Conservation (phyloP, 2,113 vertebrate species). For the Ceuthmochares aereus region DNA sequence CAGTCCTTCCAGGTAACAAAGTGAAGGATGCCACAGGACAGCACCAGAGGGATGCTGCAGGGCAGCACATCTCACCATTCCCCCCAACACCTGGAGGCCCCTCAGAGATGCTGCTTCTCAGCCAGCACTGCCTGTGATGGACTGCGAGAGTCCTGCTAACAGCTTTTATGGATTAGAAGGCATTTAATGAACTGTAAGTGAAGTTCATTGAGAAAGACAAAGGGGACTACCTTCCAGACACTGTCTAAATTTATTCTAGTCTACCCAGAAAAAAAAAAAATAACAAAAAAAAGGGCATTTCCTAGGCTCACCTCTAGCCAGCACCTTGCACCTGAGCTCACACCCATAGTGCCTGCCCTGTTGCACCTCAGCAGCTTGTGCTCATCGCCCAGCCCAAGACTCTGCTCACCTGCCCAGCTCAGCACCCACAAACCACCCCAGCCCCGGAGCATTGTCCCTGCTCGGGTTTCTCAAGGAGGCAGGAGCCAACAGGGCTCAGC, state of each 20-base stretch:
- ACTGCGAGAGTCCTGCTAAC: background rate
- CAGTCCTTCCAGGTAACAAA: background rate
- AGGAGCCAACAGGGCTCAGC: background rate
- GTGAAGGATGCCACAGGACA: background rate
- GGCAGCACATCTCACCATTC: background rate
- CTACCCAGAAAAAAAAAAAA: background rate
- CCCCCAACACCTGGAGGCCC: background rate
- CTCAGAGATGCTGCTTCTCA: background rate
- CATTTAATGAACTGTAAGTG: background rate
- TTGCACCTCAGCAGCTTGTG: background rate
- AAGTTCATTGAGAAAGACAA: background rate
- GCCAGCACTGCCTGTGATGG: background rate
- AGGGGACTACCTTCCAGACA: background rate
- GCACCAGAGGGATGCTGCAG: background rate
- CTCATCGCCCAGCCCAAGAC: fast-evolving
- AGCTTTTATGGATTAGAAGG: background rate
- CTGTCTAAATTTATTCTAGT: background rate
- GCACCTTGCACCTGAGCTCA: background rate
- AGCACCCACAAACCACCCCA: background rate
- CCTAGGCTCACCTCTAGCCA: background rate
- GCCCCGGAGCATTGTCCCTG: background rate
- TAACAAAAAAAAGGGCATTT: background rate
- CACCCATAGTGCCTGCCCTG: too few species aligned
- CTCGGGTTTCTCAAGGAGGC: background rate
- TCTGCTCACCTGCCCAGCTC: background rate